Percentiles rank a stretch among this genome's conserved stretches.
Conservation (phyloP, 2,888 invertebrate genomes). For the Yponomeuta malinellus region DNA sequence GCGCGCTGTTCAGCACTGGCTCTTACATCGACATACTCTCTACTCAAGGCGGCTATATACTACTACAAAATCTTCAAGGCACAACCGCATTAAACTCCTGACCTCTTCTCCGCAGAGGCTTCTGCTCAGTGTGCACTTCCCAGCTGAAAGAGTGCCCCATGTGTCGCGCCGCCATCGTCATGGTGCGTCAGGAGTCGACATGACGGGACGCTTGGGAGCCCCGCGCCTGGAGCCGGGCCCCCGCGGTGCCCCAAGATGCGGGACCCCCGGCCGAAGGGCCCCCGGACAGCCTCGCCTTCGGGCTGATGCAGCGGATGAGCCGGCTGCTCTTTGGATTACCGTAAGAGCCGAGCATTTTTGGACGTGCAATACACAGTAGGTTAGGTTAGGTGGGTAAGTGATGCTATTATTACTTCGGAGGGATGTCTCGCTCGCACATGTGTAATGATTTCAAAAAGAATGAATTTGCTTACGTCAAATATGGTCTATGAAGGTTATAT, state of each 20-base stretch:
- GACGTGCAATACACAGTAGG: background rate
- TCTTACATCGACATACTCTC: no score
- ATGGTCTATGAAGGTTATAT: no score
- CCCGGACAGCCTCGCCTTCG: no score
- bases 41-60: no score
- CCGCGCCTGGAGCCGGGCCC: background rate
- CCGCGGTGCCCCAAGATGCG: background rate
- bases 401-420: background rate
- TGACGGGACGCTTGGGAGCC: background rate
- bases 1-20: no score
- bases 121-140: slow-evolving; percentile 86
- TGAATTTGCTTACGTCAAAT: no score
- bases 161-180: slow-evolving; percentile 77
- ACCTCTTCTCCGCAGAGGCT: slow-evolving; percentile 77
- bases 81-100: background rate
- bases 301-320: background rate
- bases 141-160: slow-evolving; percentile 90
- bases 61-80: no score
- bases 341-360: background rate
- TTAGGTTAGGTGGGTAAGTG: background rate
- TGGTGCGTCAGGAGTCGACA: slow-evolving; percentile 33
- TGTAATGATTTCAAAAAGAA: no score
- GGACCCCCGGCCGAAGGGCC: background rate
- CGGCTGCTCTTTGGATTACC: background rate
- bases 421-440: no score